Evolutionary conservation across 2,113 vertebrate species (phyloP), one percentile per base, ranked within the genome.

Genomic region (Hemichromis elongatus): DNA sequence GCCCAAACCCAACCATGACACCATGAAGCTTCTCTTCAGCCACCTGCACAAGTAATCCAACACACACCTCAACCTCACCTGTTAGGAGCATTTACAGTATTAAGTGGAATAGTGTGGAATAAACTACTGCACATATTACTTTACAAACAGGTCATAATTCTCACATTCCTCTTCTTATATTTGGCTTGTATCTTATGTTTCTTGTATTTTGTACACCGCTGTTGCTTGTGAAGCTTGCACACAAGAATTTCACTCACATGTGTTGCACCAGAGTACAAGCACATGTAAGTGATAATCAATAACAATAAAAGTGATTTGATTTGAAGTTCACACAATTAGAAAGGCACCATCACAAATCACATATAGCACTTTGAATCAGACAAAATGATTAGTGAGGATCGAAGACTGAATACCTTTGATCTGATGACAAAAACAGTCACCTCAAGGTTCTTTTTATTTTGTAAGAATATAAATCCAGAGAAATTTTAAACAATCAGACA

Each of bases 11-110:
- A 99, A 99, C 96, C 96, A 94, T 14, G 97, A 99, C 91, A 99
- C 98, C 52, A 98, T 98, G 97, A 98, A 96, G 94, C 82, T 96
- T 53, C 96, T 99, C 52, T 98, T 99, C 93, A 93, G 93, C 57
- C 98, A 99, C 83, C 96, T 99, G 81, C 96, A 95, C 86, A 98
- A 96, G 98, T 99, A 96, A 95, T 95, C 94, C 28, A 56, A n/a
- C 37, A 2, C 28, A 73, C 68, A 47, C 68, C 42, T 73, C 42
- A 73, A 5, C 42, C 42, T 73, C 68, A 47, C 24, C 68, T 47
- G 14, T 28, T 18, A 70, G 8, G 5, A 70, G 13, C 2, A 19
- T 47, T 47, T 28, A 47, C 68, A 47, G 68, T 47, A 42, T 73
- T 73, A 73, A 4, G 59, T 37, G 18, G 59, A 63, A 12, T 11